Conservation (phyloP, 1,140 invertebrate species). For the Steinernema feltiae region DNA sequence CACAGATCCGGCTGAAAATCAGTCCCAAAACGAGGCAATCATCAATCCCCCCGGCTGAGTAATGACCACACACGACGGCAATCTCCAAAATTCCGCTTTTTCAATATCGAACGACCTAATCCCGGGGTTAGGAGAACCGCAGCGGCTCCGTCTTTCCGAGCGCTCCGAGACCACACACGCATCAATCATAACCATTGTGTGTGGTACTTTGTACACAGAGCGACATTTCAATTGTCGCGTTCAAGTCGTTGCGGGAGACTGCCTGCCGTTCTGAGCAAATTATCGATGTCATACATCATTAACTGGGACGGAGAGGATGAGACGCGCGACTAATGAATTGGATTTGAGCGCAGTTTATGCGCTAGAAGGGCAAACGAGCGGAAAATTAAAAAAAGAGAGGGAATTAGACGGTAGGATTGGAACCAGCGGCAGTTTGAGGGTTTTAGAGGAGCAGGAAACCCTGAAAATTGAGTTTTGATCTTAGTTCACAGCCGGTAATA, state of each 20-base stretch:
- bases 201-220: not conserved
- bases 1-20: too few relatives aligned
- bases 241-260: not conserved
- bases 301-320: not conserved
- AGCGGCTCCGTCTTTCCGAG: too few relatives aligned
- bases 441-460: too few relatives aligned
- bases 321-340: not conserved
- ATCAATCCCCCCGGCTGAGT: too few relatives aligned
- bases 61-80: too few relatives aligned
- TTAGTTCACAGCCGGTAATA: too few relatives aligned
- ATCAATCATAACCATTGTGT: not conserved
- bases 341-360: not conserved
- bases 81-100: not conserved
- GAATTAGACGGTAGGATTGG: not conserved
- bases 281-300: slow-evolving; percentile 5
- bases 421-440: too few relatives aligned
- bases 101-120: not conserved
- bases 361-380: not conserved
- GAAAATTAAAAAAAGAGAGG: not conserved
- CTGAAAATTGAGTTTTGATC: too few relatives aligned
- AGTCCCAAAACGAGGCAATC: too few relatives aligned
- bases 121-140: not conserved
- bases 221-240: not conserved
- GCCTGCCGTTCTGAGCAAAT: not conserved
- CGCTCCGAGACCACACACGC: not conserved